phyloP scores from a whole-genome alignment of 2,888 invertebrate genomes.

The Diploptera punctata region DNA sequence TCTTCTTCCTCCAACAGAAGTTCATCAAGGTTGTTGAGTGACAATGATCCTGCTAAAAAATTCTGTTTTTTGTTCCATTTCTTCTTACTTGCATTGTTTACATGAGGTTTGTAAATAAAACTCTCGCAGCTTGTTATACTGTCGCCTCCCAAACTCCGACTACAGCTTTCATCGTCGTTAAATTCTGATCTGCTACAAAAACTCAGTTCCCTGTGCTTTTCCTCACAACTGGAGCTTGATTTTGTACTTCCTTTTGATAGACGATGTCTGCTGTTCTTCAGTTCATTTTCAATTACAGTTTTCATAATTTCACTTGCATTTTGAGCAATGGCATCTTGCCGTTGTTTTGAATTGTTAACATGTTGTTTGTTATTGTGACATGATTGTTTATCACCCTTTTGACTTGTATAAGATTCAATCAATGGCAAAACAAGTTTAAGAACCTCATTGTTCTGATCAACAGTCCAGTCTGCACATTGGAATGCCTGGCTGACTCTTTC shows the following conservation, averaged over 20 bases:
- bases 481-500: neutral
- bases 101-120: neutral
- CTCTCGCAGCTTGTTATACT: neutral
- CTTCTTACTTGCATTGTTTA: neutral
- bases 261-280: neutral
- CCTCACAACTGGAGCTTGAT: neutral
- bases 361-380: neutral
- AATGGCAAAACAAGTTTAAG: conserved; percentile 5
- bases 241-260: neutral
- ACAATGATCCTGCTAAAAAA: neutral
- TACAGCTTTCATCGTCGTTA: neutral
- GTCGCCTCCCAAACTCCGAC: neutral
- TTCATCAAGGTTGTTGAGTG: conserved; percentile 12
- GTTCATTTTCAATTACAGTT: conserved; percentile 13
- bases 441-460: conserved; percentile 4
- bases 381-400: neutral
- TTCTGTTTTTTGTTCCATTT: neutral
- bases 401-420: neutral
- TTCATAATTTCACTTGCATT: conserved; percentile 4
- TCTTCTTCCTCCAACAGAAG: neutral
- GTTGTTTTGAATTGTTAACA: neutral
- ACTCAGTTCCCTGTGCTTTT: neutral
- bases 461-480: conserved; percentile 6
- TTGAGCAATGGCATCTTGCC: neutral
- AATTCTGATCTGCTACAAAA: neutral